These are phyloP conservation scores for Luehdorfia chinensis DNA, from an alignment of 1,140 invertebrate genomes.

Conservation along the genomic window DNA sequence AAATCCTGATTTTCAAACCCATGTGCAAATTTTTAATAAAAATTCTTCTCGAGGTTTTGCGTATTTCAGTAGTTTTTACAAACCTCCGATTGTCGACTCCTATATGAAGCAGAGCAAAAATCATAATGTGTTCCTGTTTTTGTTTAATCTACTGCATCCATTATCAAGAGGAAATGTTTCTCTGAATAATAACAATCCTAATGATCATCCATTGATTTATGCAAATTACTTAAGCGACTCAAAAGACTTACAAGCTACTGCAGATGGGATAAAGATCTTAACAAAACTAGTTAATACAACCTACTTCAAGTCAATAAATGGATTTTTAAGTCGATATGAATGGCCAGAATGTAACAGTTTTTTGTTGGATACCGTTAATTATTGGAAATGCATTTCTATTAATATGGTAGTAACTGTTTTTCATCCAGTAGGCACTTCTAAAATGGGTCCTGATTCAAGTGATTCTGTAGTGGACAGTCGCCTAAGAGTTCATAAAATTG, in stretches of 20 bases:
- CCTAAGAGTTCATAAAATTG: slow-evolving; percentile 82
- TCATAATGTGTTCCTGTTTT: slow-evolving; percentile 51
- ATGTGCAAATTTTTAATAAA: slow-evolving; percentile 34
- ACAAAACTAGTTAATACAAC: slow-evolving; percentile 56
- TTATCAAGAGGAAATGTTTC: slow-evolving; percentile 70
- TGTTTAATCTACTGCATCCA: slow-evolving; percentile 71
- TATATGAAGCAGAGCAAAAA: slow-evolving; percentile 55
- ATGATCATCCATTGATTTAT: slow-evolving; percentile 85
- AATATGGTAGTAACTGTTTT: slow-evolving; percentile 80
- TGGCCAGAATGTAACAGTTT: slow-evolving; percentile 61
- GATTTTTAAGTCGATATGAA: slow-evolving; percentile 58
- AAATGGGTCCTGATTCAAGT: slow-evolving; percentile 82
- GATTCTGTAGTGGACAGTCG: slow-evolving; percentile 82
- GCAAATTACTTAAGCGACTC: slow-evolving; percentile 86
- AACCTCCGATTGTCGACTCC: slow-evolving; percentile 50
- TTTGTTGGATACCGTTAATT: slow-evolving; percentile 75
- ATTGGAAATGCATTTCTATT: slow-evolving; percentile 78
- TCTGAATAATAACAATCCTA: slow-evolving; percentile 58
- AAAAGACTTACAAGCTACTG: slow-evolving; percentile 81
- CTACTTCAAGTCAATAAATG: slow-evolving; percentile 61
- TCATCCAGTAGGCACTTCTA: slow-evolving; percentile 85
- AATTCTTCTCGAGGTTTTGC: slow-evolving; percentile 24
- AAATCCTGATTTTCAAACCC: slow-evolving; percentile 56
- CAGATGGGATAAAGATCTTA: slow-evolving; percentile 77
- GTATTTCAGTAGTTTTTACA: slow-evolving; percentile 29